These are phyloP conservation scores for Eristalis arbustorum DNA, from an alignment of 2,888 invertebrate species.

Conservation along the genomic window DNA sequence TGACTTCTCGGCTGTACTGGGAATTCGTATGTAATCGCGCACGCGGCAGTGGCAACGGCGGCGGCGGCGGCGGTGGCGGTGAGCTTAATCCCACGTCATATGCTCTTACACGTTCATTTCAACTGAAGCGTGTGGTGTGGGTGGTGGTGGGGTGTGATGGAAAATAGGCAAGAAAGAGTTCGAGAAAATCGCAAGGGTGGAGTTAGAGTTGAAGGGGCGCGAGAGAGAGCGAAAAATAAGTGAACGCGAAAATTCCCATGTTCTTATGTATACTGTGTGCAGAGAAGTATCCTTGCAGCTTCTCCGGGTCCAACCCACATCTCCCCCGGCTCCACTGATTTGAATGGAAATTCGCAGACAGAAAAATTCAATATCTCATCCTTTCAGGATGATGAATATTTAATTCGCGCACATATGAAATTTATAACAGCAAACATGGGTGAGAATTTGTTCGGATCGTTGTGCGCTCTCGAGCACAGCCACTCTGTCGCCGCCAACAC, in stretches of 20 bases:
- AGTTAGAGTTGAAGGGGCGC: too few species aligned
- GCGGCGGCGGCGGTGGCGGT: neutral
- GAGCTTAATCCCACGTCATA: constrained; percentile 65
- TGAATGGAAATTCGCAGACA: constrained; percentile 69
- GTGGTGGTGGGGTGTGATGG: neutral
- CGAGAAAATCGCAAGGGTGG: neutral
- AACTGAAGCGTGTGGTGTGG: neutral
- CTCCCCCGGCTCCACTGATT: constrained; percentile 31
- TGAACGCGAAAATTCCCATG: constrained; percentile 52
- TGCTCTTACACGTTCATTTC: constrained; percentile 61
- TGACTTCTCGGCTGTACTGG: constrained; percentile 59
- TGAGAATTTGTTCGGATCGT: constrained; percentile 62
- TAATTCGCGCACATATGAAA: constrained; percentile 72
- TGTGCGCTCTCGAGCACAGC: constrained; percentile 7
- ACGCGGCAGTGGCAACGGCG: constrained; percentile 13
- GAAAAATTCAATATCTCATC: constrained; percentile 72
- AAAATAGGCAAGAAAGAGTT: constrained; percentile 13
- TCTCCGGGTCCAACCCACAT: constrained; percentile 8
- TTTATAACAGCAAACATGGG: constrained; percentile 69
- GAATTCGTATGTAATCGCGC: constrained; percentile 51
- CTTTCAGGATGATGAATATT: constrained; percentile 72
- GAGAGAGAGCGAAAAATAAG: constrained; percentile 7
- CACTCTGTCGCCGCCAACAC: constrained; percentile 3
- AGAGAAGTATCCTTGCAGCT: constrained; percentile 40
- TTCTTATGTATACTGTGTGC: constrained; percentile 12